Evolutionary conservation across 2,888 invertebrate genomes (phyloP), one percentile per base, ranked within the genome.

Genomic region (Monoplex corrugatus): DNA sequence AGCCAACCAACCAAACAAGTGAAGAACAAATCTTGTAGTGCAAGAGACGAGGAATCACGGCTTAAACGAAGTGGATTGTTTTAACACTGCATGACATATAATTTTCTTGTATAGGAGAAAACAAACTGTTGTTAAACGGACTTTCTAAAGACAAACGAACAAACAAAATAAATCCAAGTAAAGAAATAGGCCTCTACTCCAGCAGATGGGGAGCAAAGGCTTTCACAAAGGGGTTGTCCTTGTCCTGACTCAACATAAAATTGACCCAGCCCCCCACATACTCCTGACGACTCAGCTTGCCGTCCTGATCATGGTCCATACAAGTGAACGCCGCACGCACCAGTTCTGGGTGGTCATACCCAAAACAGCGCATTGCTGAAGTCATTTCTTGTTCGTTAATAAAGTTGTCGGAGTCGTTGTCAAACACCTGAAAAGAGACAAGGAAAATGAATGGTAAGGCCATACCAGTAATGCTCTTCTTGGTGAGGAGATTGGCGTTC

Each of bases 181-280:
- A 10, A 16, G 23, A 32, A 32, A 28, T 2, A 68, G n/a, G n/a
- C 10, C 57, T n/a, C 45, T 83, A 3, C 40, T 87, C 78, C 23
- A 75, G 16, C 44, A 91, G 82, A 40, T 90, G 89, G 1, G 91
- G 89, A 6, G 90, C 90, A 89, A 93, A 94, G 86, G 90, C 87
- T 68, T 89, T 89, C 82, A 90, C 91, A 19, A 93, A 91, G 57
- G 90, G 89, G 86, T 91, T 91, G 44, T 91, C 89, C 68, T 91
- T 90, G 72, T 93, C 91, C 85, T 92, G 90, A 35, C 92, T 93
- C 10, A 92, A 90, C 92, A 95, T 93, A 89, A 94, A 95, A 45
- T 94, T 93, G 8, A 94, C 89, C 92, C 95, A 95, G 44, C 94
- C 93, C 0, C 89, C 91, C 1, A 93, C 90, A 90, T 95, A 95